These are phyloP conservation scores for Drosophila fuyamai DNA, from an alignment of 1,140 invertebrate species.

Conservation along the genomic window DNA sequence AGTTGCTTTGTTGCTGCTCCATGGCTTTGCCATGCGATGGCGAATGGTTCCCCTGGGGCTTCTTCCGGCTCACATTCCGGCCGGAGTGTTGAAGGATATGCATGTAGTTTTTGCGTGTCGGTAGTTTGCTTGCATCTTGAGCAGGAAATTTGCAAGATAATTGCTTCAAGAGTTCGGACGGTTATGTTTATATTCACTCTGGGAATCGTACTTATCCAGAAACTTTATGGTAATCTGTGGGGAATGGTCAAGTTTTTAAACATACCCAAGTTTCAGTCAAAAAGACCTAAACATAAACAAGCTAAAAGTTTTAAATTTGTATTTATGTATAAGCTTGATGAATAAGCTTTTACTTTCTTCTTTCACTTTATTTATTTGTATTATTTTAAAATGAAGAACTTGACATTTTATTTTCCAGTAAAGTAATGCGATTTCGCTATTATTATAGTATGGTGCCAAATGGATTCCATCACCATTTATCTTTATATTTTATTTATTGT, in stretches of 20 bases:
- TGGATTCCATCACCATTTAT: no score
- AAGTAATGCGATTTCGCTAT: no score
- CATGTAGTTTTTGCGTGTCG: conserved; percentile 22
- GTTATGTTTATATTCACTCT: conserved; percentile 17
- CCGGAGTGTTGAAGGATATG: conserved; percentile 14
- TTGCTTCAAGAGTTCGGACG: conserved; percentile 16
- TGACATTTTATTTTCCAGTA: no score
- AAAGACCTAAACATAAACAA: no score
- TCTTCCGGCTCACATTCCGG: conserved; percentile 19
- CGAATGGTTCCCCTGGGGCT: conserved; percentile 22
- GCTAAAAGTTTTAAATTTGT: no score
- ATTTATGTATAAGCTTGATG: no score
- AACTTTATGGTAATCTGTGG: conserved; percentile 1
- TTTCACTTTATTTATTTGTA: no score
- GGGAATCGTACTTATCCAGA: conserved; percentile 18
- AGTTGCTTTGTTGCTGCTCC: conserved; percentile 18
- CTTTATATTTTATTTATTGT: no score
- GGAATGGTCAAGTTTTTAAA: conserved; percentile 3
- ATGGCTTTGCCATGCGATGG: conserved; percentile 21
- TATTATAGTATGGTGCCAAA: no score
- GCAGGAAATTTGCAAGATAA: conserved; percentile 48
- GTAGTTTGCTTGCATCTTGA: conserved; percentile 22
- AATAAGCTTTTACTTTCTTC: no score
- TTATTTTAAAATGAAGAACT: no score
- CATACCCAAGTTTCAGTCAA: neutral